A percentile compares a stretch with the other conserved stretches of the same genome.
Conservation (phyloP, 2,113 vertebrate genomes). For the Sterna hirundo region DNA sequence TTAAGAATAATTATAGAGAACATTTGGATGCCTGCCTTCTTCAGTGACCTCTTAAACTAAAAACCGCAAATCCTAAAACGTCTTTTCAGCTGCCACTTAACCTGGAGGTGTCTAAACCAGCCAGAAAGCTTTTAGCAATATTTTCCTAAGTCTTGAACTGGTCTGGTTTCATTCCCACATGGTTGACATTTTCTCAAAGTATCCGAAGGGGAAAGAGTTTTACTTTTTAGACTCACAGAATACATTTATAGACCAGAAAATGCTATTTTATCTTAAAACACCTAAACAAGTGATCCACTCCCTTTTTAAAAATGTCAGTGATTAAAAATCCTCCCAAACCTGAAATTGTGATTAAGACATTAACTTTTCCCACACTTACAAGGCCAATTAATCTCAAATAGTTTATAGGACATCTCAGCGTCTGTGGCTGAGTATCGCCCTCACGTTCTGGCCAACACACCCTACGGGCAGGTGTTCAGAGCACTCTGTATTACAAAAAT, state of each 20-base stretch:
- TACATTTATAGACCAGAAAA: background rate
- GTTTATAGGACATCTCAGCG: background rate
- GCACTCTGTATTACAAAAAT: background rate
- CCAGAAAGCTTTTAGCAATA: background rate
- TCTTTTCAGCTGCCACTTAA: background rate
- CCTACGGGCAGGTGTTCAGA: background rate
- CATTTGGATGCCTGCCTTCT: background rate
- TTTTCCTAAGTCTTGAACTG: background rate
- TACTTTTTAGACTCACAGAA: background rate
- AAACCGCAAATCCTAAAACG: background rate
- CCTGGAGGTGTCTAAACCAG: background rate
- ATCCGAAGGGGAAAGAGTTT: background rate
- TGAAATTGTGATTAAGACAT: background rate
- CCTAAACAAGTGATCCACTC: background rate
- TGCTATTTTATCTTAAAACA: background rate
- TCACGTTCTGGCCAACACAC: background rate
- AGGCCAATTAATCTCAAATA: background rate
- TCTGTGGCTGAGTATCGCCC: background rate
- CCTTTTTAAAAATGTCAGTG: background rate
- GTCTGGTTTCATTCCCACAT: background rate
- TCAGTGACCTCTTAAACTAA: background rate
- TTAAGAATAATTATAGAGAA: background rate
- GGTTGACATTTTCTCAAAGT: background rate
- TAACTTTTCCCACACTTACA: background rate
- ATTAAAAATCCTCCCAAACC: background rate